These are phyloP conservation scores for Hormaphis cornu DNA, from an alignment of 1,140 invertebrate species.

Conservation along the genomic window DNA sequence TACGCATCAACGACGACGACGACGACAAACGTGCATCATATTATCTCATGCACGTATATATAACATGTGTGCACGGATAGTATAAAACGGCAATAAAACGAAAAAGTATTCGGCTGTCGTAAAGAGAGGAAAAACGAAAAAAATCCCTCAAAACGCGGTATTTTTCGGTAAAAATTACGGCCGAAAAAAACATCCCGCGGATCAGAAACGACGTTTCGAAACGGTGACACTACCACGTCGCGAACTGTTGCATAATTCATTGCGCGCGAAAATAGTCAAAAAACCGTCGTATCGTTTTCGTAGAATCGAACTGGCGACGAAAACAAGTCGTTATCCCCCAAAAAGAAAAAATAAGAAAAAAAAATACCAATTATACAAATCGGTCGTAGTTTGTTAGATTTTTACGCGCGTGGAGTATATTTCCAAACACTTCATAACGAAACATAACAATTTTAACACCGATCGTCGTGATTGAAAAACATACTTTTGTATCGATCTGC, in stretches of 20 bases:
- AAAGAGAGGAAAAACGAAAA: neutral
- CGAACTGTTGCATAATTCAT: constrained; percentile 13
- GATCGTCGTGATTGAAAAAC: too few species aligned
- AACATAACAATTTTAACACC: too few species aligned
- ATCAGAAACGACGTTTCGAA: neutral
- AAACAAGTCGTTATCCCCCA: too few species aligned
- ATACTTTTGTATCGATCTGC: too few species aligned
- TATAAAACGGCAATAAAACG: neutral
- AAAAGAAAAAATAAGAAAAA: too few species aligned
- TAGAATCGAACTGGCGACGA: too few species aligned
- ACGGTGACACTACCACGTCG: neutral
- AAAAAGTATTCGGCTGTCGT: neutral
- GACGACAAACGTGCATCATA: neutral
- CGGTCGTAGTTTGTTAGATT: too few species aligned
- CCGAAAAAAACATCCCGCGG: neutral
- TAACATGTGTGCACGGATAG: neutral
- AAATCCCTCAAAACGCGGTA: too few species aligned
- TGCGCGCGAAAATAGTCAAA: neutral
- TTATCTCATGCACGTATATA: neutral
- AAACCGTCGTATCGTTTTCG: too few species aligned
- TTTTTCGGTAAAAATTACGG: neutral
- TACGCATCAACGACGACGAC: neutral
- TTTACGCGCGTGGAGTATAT: too few species aligned
- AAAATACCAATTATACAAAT: too few species aligned
- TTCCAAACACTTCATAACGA: too few species aligned